Evolutionary conservation across 2,113 vertebrate species (phyloP).

Genomic region (Orcinus orca): DNA sequence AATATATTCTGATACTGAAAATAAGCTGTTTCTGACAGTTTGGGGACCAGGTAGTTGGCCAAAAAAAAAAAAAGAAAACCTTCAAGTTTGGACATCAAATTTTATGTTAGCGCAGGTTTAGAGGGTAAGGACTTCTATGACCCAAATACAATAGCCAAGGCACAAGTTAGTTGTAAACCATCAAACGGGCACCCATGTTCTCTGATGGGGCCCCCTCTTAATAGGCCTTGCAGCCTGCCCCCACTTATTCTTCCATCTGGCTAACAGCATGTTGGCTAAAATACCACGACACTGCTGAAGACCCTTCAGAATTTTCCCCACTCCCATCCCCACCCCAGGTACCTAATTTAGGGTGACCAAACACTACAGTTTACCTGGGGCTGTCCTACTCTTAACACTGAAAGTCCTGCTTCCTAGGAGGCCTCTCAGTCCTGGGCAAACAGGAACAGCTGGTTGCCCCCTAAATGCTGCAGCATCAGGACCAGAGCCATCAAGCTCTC

Average conservation of each 20-base stretch:
- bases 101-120: neutral
- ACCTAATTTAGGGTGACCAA: neutral
- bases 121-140: neutral
- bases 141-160: neutral
- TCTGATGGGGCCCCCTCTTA: neutral
- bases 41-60: neutral
- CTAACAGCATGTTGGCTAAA: neutral
- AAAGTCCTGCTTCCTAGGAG: neutral
- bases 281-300: neutral
- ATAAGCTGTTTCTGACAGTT: neutral
- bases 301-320: neutral
- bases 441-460: neutral
- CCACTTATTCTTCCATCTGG: neutral
- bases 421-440: neutral
- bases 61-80: neutral
- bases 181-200: neutral
- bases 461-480: neutral
- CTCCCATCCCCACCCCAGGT: accelerated
- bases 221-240: accelerated
- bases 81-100: neutral
- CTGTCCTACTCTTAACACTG: neutral
- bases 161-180: neutral
- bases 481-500: neutral
- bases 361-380: neutral
- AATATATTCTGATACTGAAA: neutral